Conservation (phyloP, 2,888 invertebrate genomes). For the Graphium colonna region DNA sequence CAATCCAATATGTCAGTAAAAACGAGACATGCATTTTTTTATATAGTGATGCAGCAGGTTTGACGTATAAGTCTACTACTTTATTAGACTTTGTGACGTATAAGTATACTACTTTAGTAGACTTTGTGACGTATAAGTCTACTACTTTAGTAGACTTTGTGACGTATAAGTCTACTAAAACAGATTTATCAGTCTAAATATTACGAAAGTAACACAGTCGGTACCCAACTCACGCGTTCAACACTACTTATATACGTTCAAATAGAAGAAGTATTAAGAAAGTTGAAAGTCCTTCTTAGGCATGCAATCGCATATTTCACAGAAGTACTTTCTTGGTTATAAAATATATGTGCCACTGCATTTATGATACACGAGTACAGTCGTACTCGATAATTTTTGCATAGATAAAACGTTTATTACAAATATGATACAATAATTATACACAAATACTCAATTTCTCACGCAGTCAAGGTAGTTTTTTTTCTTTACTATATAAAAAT, state of each 20-base stretch:
- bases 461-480: no score
- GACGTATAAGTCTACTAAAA: no score
- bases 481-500: no score
- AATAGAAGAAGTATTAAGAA: slow-evolving; percentile 42
- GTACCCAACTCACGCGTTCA: neutral
- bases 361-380: slow-evolving; percentile 44
- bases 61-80: no score
- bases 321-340: slow-evolving; percentile 46
- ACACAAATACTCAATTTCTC: slow-evolving; percentile 15
- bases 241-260: slow-evolving; percentile 2
- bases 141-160: no score
- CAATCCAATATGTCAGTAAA: no score
- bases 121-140: no score
- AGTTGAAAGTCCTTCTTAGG: slow-evolving; percentile 45
- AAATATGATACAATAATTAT: neutral
- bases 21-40: no score
- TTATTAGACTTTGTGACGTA: no score
- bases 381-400: slow-evolving; percentile 30
- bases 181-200: no score
- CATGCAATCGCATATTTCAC: slow-evolving; percentile 41
- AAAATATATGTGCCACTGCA: slow-evolving; percentile 35
- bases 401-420: slow-evolving; percentile 18
- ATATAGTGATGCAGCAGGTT: no score
- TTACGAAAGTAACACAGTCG: neutral
- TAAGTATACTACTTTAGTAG: no score